Evolutionary conservation across 1,140 invertebrate species (phyloP).

Genomic region (Tyrophagus putrescentiae): DNA sequence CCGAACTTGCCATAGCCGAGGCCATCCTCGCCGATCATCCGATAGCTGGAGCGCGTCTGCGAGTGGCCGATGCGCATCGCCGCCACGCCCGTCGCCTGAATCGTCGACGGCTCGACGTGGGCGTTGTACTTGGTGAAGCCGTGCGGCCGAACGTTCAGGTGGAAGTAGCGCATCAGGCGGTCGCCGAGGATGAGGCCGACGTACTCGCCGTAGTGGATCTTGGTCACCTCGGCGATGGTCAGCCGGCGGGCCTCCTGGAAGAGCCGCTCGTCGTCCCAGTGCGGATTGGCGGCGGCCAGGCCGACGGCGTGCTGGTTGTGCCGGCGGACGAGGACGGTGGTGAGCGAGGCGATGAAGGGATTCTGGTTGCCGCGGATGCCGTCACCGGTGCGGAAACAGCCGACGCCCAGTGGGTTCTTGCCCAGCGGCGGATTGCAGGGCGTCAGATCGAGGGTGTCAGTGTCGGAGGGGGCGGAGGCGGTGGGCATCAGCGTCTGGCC

Average conservation of each 20-base stretch:
- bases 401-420: not conserved
- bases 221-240: conserved; percentile 52
- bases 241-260: conserved; percentile 43
- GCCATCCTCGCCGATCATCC: not conserved
- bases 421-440: conserved; percentile 12
- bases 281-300: conserved; percentile 33
- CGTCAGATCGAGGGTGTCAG: conserved; percentile 10
- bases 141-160: conserved; percentile 19
- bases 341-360: conserved; percentile 38
- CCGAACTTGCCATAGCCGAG: conserved; percentile 1
- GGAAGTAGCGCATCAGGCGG: conserved; percentile 29
- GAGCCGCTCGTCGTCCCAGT: conserved; percentile 39
- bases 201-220: conserved; percentile 69
- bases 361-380: conserved; percentile 21
- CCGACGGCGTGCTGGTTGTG: conserved; percentile 32
- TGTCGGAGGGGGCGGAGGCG: not conserved
- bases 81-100: conserved; percentile 47
- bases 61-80: conserved; percentile 45
- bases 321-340: conserved; percentile 40
- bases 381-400: conserved; percentile 20
- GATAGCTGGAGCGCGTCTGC: conserved; percentile 9
- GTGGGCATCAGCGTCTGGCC: not conserved
- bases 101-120: conserved; percentile 43
- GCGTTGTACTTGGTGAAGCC: conserved; percentile 37
- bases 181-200: conserved; percentile 45